phyloP scores from a whole-genome alignment of 2,113 vertebrate genomes.

The Girardinichthys multiradiatus region DNA sequence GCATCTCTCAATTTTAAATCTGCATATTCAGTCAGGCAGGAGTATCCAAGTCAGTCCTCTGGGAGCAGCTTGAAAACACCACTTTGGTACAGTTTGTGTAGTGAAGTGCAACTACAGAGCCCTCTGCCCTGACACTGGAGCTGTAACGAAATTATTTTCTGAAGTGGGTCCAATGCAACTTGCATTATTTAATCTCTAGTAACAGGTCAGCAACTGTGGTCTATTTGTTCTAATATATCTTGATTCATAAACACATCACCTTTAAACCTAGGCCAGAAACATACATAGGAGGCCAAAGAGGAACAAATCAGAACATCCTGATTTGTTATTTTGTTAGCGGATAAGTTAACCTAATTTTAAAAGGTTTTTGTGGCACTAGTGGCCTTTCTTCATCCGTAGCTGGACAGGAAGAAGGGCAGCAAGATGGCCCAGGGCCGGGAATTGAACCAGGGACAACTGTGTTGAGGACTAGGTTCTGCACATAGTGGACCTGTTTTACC shows the following conservation, averaged over 20 bases:
- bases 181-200: constrained; percentile 28
- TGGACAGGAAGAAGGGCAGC: too few species aligned
- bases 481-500: too few species aligned
- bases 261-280: constrained; percentile 1
- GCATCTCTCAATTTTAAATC: constrained; percentile 22
- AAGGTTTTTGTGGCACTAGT: too few species aligned
- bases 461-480: too few species aligned
- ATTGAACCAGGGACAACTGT: too few species aligned
- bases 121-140: constrained; percentile 30
- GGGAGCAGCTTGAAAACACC: constrained; percentile 17
- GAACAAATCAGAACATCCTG: constrained; percentile 27
- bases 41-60: constrained; percentile 6
- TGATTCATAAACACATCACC: constrained; percentile 1
- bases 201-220: constrained; percentile 18
- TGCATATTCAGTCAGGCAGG: constrained; percentile 33
- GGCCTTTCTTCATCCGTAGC: too few species aligned
- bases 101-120: constrained; percentile 35
- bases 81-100: constrained; percentile 24
- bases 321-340: not conserved
- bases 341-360: too few species aligned
- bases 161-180: constrained; percentile 23
- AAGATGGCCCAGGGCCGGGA: too few species aligned
- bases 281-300: constrained; percentile 12
- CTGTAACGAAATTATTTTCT: constrained; percentile 46
- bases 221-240: not conserved